These are phyloP conservation scores for Aphidius gifuensis DNA, from an alignment of 1,140 invertebrate genomes.

Conservation along the genomic window DNA sequence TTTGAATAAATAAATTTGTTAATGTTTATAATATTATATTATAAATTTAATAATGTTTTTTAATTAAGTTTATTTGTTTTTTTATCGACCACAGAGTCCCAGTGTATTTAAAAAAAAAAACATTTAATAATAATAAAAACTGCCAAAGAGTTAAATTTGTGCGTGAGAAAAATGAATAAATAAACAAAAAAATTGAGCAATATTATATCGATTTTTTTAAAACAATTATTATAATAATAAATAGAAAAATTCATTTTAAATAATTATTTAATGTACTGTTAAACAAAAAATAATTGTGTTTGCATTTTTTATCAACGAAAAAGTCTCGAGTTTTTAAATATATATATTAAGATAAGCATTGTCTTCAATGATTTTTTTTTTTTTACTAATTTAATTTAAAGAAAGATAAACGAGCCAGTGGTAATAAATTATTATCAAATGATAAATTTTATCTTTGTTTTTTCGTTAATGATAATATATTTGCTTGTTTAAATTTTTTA, in stretches of 20 bases:
- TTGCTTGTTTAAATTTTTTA: too few relatives aligned
- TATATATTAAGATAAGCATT: too few relatives aligned
- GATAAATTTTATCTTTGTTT: too few relatives aligned
- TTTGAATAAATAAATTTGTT: not conserved
- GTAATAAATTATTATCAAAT: too few relatives aligned
- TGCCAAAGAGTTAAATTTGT: slow-evolving; percentile 19
- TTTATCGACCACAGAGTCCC: not conserved
- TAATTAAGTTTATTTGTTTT: slow-evolving; percentile 2
- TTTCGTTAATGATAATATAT: too few relatives aligned
- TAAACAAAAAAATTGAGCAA: slow-evolving; percentile 11
- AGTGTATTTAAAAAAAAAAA: not conserved
- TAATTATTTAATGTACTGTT: not conserved
- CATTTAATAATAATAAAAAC: slow-evolving; percentile 5
- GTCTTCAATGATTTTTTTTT: too few relatives aligned
- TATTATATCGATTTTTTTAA: not conserved
- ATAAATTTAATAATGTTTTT: not conserved
- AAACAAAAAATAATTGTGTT: too few relatives aligned
- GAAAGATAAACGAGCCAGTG: too few relatives aligned
- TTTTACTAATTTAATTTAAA: too few relatives aligned
- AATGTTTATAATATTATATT: not conserved
- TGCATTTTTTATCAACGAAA: too few relatives aligned
- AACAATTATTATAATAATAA: not conserved
- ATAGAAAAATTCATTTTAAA: not conserved
- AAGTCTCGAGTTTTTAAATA: too few relatives aligned
- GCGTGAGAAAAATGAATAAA: not conserved